Percentiles rank a stretch among this genome's conserved stretches.
Conservation (phyloP, 2,113 vertebrate genomes). For the Haemorhous mexicanus region DNA sequence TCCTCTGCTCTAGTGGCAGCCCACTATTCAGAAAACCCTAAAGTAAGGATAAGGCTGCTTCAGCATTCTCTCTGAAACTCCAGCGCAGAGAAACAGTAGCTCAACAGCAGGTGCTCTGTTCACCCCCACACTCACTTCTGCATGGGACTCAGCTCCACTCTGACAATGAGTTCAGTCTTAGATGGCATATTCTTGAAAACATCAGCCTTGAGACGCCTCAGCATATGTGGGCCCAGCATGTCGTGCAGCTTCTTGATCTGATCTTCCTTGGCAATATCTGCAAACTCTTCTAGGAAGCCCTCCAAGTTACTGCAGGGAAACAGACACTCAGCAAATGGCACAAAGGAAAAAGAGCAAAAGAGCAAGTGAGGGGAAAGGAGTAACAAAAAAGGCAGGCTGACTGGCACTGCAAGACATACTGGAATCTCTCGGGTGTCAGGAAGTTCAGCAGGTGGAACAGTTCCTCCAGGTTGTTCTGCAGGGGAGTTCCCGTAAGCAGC, state of each 20-base stretch:
- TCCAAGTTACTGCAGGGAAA: constrained; percentile 86
- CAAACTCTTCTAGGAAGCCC: constrained; percentile 97
- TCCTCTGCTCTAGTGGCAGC: not conserved
- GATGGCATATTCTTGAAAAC: constrained; percentile 99
- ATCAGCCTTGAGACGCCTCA: constrained; percentile 94
- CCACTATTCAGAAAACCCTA: not conserved
- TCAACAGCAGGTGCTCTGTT: not conserved
- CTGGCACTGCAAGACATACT: constrained; percentile 77
- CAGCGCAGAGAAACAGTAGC: not conserved
- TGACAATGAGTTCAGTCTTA: constrained; percentile 94
- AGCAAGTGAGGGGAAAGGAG: not conserved
- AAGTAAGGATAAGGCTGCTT: not conserved
- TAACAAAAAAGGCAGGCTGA: not conserved
- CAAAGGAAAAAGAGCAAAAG: not conserved
- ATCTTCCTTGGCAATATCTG: constrained; percentile 97
- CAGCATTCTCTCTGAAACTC: not conserved
- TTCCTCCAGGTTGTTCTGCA: constrained; percentile 97
- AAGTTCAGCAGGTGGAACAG: constrained; percentile 97
- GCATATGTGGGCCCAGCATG: constrained; percentile 97
- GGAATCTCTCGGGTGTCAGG: constrained; percentile 92
- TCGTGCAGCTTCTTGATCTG: constrained; percentile 99
- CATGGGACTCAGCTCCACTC: constrained; percentile 96
- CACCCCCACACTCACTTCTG: constrained; percentile 84
- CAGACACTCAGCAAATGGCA: not conserved
- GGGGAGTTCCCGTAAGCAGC: constrained; percentile 92